A percentile compares a stretch with the other conserved stretches of the same genome.
Evolutionary conservation across 92 coral and sea anemone genomes (phyloP).

Genomic region (Hydrozoanthus gracilis): DNA sequence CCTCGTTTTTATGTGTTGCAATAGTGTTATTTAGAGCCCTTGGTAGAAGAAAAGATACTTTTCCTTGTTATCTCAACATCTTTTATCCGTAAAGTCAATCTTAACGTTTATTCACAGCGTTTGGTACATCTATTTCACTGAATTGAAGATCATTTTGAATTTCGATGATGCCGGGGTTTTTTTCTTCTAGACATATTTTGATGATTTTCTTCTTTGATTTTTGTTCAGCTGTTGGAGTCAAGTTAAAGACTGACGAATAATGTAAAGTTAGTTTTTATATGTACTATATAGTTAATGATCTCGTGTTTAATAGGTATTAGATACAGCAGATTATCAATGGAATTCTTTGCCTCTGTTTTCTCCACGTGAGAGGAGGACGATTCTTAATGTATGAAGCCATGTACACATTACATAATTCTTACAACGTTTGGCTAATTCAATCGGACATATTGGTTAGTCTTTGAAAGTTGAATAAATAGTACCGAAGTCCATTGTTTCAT

Average conservation of each 20-base stretch:
- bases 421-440: neutral
- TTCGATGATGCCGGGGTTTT: conserved; percentile 3
- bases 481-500: neutral
- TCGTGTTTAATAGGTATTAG: neutral
- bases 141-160: neutral
- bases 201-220: neutral
- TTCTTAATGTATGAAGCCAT: neutral
- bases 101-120: neutral
- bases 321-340: neutral
- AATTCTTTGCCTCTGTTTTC: neutral
- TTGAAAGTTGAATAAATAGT: neutral
- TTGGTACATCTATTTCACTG: neutral
- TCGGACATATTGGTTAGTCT: neutral
- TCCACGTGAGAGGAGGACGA: conserved; percentile 11
- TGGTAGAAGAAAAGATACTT: neutral
- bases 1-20: neutral
- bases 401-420: neutral
- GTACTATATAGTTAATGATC: too few relatives aligned
- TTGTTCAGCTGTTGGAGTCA: neutral
- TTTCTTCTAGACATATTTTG: neutral
- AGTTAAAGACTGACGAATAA: neutral
- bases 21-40: neutral
- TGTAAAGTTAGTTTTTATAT: neutral
- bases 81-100: neutral
- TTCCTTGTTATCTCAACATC: neutral